A percentile compares a stretch with the other conserved stretches of the same genome.
phyloP scores from a whole-genome alignment of 1,140 invertebrate genomes.

The Microplitis mediator region DNA sequence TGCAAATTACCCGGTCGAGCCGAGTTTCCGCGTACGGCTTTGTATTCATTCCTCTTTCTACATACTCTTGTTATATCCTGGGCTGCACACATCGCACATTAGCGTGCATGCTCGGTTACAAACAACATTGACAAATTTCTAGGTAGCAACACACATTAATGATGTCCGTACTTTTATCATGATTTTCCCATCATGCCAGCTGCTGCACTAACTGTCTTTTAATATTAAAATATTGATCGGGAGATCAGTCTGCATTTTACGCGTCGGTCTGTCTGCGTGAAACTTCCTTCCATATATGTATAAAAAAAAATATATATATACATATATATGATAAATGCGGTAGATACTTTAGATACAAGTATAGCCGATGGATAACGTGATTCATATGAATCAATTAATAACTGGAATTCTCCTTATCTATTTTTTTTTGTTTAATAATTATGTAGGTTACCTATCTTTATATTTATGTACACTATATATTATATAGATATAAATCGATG shows the following conservation, averaged over 20 bases:
- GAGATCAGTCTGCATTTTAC: neutral
- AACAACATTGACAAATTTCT: constrained; percentile 15
- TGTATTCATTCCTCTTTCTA: constrained; percentile 12
- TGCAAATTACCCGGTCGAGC: constrained; percentile 22
- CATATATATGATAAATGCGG: neutral
- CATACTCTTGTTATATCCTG: neutral
- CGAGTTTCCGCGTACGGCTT: constrained; percentile 22
- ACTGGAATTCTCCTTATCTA: too few species aligned
- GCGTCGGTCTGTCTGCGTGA: neutral
- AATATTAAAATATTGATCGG: constrained; percentile 7
- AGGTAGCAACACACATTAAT: constrained; percentile 17
- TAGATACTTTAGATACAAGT: too few species aligned
- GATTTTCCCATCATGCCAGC: constrained; percentile 12
- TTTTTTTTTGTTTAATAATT: too few species aligned
- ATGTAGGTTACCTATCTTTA: too few species aligned
- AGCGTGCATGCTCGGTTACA: neutral
- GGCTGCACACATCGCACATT: too few species aligned
- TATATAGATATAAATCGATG: too few species aligned
- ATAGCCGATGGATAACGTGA: too few species aligned
- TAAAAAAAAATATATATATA: too few species aligned
- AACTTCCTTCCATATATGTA: too few species aligned
- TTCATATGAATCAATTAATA: too few species aligned
- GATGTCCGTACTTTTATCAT: constrained; percentile 4
- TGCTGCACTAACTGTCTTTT: neutral
- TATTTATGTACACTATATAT: too few species aligned